Evolutionary conservation across 2,888 invertebrate species (phyloP), one percentile per base, ranked within the genome.

Genomic region (Neoascia interrupta): DNA sequence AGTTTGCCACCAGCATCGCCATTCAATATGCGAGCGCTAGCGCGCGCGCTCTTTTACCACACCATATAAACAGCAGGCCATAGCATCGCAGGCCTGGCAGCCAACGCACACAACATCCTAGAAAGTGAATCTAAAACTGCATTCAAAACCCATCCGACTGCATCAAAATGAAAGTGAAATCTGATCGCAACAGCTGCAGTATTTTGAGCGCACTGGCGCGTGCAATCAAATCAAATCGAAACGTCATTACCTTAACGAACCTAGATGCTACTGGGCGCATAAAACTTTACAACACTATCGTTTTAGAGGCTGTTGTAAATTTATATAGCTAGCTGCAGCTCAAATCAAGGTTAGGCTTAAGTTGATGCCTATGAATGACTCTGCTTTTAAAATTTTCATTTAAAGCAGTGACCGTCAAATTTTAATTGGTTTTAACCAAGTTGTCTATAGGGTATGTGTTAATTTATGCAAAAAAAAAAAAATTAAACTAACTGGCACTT

Each of bases 71-170:
- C 53, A 11, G 5, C 34, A 56, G 8, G 56, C 39, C 19, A 26
- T 39, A 45, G 8, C 19, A 49, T 13, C 31, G 26, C 49, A 21
- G 36, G 41, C 49, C 60, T 72, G 53, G 45, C 47, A 66, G 47
- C 37, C 70, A 47, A 45, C 73, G 31, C 37, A n/a, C n/a, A 54
- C 66, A 54, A 68, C 79, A 73, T 79, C 79, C 79, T 79, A 79
- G 79, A 79, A 79, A 79, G 79, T 79, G 79, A 79, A 79, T 79
- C 66, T 61, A 79, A 79, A 79, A 73, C 66, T 79, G 73, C 79
- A 79, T 68, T 79, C 49, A n/a, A 45, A 79, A 79, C 66, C 31
- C 66, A 79, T 68, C 79, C 79, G 56, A 79, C 79, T 79, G 73
- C 79, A 79, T 73, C 73, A 56, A 73, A 79, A 79, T 58, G 79